Evolutionary conservation across 2,797 vertebrate genomes (phyloP).

Genomic region (Sebastes nivosus): DNA sequence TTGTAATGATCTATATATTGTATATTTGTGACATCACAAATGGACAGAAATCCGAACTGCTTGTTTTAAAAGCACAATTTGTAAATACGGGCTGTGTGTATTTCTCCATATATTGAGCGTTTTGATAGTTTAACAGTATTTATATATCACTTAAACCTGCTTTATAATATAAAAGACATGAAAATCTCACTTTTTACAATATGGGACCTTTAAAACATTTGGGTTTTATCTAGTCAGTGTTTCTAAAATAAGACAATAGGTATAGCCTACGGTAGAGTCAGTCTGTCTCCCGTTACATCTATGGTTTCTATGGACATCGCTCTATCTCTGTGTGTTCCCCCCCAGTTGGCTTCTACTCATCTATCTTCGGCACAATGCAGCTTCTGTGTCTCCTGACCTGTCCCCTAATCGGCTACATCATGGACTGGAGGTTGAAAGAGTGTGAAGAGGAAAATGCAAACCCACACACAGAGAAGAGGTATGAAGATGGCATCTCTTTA

Average conservation of each 20-base stretch:
- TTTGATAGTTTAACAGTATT: too few relatives aligned
- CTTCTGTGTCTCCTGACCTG: slow-evolving; percentile 88
- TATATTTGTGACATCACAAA: too few relatives aligned
- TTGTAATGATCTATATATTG: too few relatives aligned
- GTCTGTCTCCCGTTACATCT: background rate
- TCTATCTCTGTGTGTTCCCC: background rate
- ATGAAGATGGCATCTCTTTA: background rate
- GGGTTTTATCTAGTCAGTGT: background rate
- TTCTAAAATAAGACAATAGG: background rate
- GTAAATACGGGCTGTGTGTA: too few relatives aligned
- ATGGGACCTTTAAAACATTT: background rate
- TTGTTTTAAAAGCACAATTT: too few relatives aligned
- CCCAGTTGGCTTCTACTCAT: slow-evolving; percentile 87
- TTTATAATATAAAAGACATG: too few relatives aligned
- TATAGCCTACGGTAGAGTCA: background rate
- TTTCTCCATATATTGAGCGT: too few relatives aligned
- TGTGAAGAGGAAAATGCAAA: slow-evolving; percentile 62
- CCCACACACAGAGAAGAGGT: slow-evolving; percentile 61
- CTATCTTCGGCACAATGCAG: slow-evolving; percentile 87
- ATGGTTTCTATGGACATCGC: background rate
- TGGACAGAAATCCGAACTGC: too few relatives aligned
- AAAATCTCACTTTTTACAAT: too few relatives aligned
- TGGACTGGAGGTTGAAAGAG: slow-evolving; percentile 92
- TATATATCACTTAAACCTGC: too few relatives aligned
- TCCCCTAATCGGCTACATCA: slow-evolving; percentile 90